These are phyloP conservation scores for Marasmarcha lunaedactyla DNA, from an alignment of 2,888 invertebrate species.

Conservation along the genomic window DNA sequence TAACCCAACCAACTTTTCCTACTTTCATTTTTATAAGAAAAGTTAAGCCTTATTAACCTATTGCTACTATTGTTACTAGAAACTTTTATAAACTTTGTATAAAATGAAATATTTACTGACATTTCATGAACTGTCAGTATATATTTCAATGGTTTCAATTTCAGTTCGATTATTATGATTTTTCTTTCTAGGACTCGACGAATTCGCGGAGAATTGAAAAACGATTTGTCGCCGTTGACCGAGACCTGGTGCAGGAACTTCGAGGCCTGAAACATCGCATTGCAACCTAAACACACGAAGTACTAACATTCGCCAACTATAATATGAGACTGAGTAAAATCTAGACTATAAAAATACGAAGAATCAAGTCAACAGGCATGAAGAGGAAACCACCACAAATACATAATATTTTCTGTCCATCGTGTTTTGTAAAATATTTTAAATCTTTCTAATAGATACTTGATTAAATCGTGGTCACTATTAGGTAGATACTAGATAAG, in stretches of 20 bases:
- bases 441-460: not conserved
- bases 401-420: conserved; percentile 11
- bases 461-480: too few species aligned
- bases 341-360: conserved; percentile 40
- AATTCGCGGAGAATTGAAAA: conserved; percentile 68
- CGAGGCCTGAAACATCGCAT: conserved; percentile 73
- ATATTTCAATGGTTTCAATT: not conserved
- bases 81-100: not conserved
- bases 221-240: conserved; percentile 73
- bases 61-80: too few species aligned
- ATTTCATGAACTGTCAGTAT: not conserved
- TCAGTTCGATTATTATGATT: conserved; percentile 15
- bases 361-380: conserved; percentile 18
- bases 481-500: too few species aligned
- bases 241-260: conserved; percentile 73
- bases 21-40: too few species aligned
- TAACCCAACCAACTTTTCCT: not conserved
- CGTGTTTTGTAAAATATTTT: not conserved
- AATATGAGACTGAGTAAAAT: conserved; percentile 65
- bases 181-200: conserved; percentile 36
- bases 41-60: too few species aligned
- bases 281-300: conserved; percentile 54
- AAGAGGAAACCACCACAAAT: conserved; percentile 24
- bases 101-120: not conserved
- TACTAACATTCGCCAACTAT: conserved; percentile 49